Conservation (phyloP, 2,888 invertebrate genomes). For the Zele albiditarsus region DNA sequence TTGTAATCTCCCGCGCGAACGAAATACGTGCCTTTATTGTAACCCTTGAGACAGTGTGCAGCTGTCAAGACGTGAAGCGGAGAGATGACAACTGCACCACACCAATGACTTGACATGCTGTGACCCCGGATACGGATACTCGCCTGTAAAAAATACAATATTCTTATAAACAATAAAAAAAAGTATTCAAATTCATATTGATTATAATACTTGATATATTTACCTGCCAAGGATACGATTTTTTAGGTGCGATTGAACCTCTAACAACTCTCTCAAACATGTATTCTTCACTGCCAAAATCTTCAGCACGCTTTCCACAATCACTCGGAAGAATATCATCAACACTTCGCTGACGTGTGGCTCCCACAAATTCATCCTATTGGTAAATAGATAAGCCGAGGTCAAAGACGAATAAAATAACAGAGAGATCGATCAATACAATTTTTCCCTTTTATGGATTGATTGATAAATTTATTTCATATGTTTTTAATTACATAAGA, state of each 20-base stretch:
- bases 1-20: conserved; percentile 85
- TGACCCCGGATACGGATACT: conserved; percentile 78
- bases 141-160: conserved; percentile 71
- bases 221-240: conserved; percentile 86
- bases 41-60: conserved; percentile 82
- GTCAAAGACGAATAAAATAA: conserved; percentile 53
- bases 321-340: conserved; percentile 67
- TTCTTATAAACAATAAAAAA: conserved; percentile 6
- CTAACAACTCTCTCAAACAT: conserved; percentile 77
- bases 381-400: conserved; percentile 47
- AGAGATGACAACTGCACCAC: conserved; percentile 82
- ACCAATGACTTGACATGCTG: conserved; percentile 80
- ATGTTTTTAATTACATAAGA: conserved; percentile 17
- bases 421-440: conserved; percentile 26
- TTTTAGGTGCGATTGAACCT: conserved; percentile 77
- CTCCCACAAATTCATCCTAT: conserved; percentile 16
- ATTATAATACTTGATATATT: conserved; percentile 25
- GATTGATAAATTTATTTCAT: conserved; percentile 27
- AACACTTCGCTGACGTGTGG: conserved; percentile 51
- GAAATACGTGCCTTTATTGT: conserved; percentile 79
- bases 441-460: neutral
- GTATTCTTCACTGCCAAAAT: conserved; percentile 70
- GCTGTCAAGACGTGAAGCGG: conserved; percentile 81
- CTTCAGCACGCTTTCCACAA: conserved; percentile 76
- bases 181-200: too few relatives aligned